Evolutionary conservation across 2,797 vertebrate species (phyloP), one percentile per base, ranked within the genome.

Genomic region (Liparis tanakae): DNA sequence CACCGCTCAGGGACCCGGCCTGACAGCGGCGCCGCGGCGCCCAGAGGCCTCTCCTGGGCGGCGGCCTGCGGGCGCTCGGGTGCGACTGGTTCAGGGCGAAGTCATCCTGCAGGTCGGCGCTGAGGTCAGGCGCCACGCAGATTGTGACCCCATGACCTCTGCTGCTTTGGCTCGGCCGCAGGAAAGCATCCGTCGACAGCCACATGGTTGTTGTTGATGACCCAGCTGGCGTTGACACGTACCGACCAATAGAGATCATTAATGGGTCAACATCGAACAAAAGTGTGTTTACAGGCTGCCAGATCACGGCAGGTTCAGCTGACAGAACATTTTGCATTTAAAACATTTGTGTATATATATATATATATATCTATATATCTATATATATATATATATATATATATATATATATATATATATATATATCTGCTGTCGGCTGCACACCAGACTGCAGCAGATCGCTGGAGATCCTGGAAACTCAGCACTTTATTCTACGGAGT

Each of bases 41-140:
- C 10, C 85, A 76, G 1, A 70, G 66, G 2, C 59, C 91, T 71
- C 76, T 95, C 59, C 91, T 91, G 84, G 87, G 86, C n/a, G 36
- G 13, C 2, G 87, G 87, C 62, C 71, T 94, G 18, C n/a, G 87
- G 7, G 83, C 84, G 34, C 81, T 86, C 1, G 95, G 94, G 43
- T 89, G 93, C 10, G 94, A 94, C 67, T 89, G 93, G 53, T 92
- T 95, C 10, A 94, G 78, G 65, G 88, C 81, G 48, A 92, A 90
- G 22, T 91, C 65, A 14, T 81, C 78, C 2, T 89, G 88, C 75
- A 80, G 50, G 15, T 69, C 79, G 7, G 64, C 62, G 17, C 67
- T 53, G 46, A 81, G 60, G 57, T 84, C 76, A 7, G 82, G 78
- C 50, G 87, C 70, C 50, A 71, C 87, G 73, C 89, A 92, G 22